These are phyloP conservation scores for Gobiocypris rarus DNA, from an alignment of 2,113 vertebrate genomes.

Conservation along the genomic window DNA sequence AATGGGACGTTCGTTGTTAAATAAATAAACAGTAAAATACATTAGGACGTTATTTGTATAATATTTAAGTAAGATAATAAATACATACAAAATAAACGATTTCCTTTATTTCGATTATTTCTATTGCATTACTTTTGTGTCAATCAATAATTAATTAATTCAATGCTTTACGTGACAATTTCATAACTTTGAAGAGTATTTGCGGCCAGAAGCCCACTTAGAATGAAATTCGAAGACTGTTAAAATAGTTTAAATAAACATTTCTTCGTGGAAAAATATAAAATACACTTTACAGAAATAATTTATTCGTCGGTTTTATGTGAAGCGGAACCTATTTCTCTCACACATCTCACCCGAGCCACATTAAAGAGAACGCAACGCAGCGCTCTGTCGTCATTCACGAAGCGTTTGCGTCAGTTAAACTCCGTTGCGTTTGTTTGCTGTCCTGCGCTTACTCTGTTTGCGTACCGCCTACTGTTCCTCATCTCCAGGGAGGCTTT, in stretches of 20 bases:
- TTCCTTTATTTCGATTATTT: too few relatives aligned
- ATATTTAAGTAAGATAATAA: not conserved
- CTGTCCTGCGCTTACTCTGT: not conserved
- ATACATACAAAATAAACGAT: not conserved
- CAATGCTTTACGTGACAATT: not conserved
- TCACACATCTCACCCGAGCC: constrained; percentile 11
- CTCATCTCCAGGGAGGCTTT: constrained; percentile 25
- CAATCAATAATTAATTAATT: too few relatives aligned
- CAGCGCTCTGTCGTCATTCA: not conserved
- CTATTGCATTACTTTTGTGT: too few relatives aligned
- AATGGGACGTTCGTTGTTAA: too few relatives aligned
- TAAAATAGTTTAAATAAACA: too few relatives aligned
- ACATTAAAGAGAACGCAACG: constrained; percentile 20
- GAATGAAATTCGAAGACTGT: too few relatives aligned
- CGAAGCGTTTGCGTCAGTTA: not conserved
- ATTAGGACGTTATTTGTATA: not conserved
- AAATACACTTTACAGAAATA: too few relatives aligned
- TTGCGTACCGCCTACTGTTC: not conserved
- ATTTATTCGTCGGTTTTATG: not conserved
- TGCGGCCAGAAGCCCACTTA: too few relatives aligned
- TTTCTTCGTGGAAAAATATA: too few relatives aligned
- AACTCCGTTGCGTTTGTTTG: rapidly evolving
- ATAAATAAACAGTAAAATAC: not conserved
- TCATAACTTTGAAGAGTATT: not conserved
- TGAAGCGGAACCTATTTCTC: constrained; percentile 22